Percentiles rank a stretch among this genome's conserved stretches.
phyloP scores from a whole-genome alignment of 2,888 invertebrate genomes.

The Peribatodes rhomboidaria region DNA sequence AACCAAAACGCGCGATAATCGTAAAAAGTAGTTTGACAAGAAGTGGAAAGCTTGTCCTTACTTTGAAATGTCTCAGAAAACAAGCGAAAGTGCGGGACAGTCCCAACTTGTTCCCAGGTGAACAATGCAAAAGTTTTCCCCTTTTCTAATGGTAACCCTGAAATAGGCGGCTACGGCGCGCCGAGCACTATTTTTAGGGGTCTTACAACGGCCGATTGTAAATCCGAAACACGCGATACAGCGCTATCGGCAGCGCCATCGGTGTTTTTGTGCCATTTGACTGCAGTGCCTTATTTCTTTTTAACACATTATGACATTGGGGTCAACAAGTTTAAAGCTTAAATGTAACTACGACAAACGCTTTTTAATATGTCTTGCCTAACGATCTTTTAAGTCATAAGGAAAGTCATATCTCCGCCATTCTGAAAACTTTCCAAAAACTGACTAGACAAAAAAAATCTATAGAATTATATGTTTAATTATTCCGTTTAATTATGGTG shows the following conservation, averaged over 20 bases:
- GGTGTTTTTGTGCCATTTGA: constrained; percentile 37
- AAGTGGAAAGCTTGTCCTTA: no score
- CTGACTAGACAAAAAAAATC: no score
- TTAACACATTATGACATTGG: constrained; percentile 27
- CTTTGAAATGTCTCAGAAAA: no score
- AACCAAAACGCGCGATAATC: no score
- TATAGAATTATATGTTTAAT: no score
- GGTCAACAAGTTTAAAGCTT: constrained; percentile 23
- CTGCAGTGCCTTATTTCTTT: constrained; percentile 30
- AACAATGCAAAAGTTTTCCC: not conserved
- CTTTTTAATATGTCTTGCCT: no score
- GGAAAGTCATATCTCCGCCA: no score
- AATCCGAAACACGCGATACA: constrained; percentile 46
- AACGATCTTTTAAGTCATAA: no score
- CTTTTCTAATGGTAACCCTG: constrained; percentile 6
- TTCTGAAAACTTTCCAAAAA: no score
- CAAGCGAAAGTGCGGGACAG: no score
- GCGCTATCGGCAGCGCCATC: constrained; percentile 32
- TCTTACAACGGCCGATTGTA: constrained; percentile 56
- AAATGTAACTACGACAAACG: constrained; percentile 3
- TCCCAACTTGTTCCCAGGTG: not conserved
- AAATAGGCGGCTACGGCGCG: constrained; percentile 42
- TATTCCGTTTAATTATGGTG: not conserved
- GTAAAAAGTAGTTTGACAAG: no score
- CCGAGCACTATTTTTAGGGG: constrained; percentile 50